Base-by-base conservation (phyloP, 1,140 invertebrate genomes). In the Cryptotermes secundus region DNA sequence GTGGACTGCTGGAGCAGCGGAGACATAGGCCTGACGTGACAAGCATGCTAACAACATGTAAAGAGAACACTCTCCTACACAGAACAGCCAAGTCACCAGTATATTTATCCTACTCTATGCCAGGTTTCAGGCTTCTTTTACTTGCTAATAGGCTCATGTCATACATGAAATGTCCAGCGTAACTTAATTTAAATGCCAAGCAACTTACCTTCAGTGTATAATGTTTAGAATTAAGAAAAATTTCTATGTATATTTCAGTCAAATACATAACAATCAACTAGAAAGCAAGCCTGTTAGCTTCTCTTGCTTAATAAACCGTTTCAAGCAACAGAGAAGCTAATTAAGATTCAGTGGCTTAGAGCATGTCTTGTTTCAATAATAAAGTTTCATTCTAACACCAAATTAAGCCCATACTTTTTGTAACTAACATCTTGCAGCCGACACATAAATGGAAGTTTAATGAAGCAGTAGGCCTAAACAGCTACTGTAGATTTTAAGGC, bases 21-120 rank as follows among this genome's bases (percentile, higher is more conserved):
- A 35, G 80, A n/a, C 3, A 22, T 80, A 80, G n/a, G n/a, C n/a
- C n/a, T n/a, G n/a, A 80, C 80, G 80, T 80, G 80, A 80, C 80
- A 80, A 7, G 80, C 80, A 80, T 80, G 36, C 34, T 80, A 80
- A 80, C 80, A 80, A 80, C 34, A 10, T 80, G 80, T 80, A 80
- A 80, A 80, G 80, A 80, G 34, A 6, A 12, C 4, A 38, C 12
- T 38, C 38, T 38, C 38, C 4, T 38, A 80, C 34, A 80, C 34
- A 80, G 14, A 35, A 6, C 14, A 9, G 36, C 34, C 80, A 4
- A 3, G 6, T 22, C 53, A 24, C 53, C 53, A 24, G 6, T 59
- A 16, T 59, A 24, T 16, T 59, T 22, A 59, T 22, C 19, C 53
- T 16, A 59, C 26, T 59, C 4, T 16, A 3, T 24, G 53, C 53